Percentiles rank a stretch among this genome's conserved stretches.
Conservation (phyloP, 2,888 invertebrate species). For the Pseudeuparius sepicola region DNA sequence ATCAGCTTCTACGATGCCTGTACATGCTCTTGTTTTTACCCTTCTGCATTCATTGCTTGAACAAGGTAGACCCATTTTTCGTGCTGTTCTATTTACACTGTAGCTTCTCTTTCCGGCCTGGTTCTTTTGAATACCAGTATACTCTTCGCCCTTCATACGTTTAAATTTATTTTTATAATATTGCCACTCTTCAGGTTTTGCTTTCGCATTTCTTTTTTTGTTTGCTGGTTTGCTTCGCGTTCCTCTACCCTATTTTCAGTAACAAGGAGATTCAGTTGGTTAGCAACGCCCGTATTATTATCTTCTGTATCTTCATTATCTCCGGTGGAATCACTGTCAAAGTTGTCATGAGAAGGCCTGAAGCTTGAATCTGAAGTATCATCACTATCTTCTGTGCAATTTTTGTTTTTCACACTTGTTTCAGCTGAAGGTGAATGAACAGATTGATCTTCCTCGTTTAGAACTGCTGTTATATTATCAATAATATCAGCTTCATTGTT, state of each 20-base stretch:
- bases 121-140: slow-evolving; percentile 10
- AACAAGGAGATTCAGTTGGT: slow-evolving; percentile 6
- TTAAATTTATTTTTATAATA: too few species aligned
- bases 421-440: too few species aligned
- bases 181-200: slow-evolving; percentile 14
- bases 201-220: slow-evolving; percentile 10
- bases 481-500: too few species aligned
- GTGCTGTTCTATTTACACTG: slow-evolving; percentile 7
- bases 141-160: slow-evolving; percentile 14
- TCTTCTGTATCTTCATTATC: too few species aligned
- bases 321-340: too few species aligned
- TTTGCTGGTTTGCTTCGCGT: slow-evolving; percentile 3
- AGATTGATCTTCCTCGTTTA: too few species aligned
- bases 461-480: too few species aligned
- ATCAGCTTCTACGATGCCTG: slow-evolving; percentile 5
- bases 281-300: slow-evolving; percentile 4
- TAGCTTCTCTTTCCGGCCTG: slow-evolving; percentile 11
- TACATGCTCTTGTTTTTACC: slow-evolving; percentile 9
- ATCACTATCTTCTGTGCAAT: too few species aligned
- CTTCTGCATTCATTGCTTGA: slow-evolving; percentile 13
- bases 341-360: too few species aligned
- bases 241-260: slow-evolving; percentile 5
- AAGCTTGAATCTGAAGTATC: too few species aligned
- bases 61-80: slow-evolving; percentile 12
- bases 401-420: too few species aligned